Conservation (phyloP, 2,888 invertebrate species). For the Doris montereyensis region DNA sequence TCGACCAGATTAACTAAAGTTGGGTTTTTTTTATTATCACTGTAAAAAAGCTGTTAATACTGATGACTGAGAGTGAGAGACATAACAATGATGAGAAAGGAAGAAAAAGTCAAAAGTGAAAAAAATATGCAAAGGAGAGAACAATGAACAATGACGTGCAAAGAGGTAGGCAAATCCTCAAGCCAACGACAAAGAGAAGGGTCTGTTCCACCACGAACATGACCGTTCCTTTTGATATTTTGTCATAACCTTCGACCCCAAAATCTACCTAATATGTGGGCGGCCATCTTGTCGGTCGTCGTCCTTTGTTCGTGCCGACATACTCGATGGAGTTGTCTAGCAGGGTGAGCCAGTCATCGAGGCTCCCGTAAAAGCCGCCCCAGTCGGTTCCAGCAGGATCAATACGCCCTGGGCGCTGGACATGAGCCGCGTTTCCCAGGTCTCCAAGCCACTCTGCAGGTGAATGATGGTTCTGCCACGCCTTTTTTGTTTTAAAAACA, state of each 20-base stretch:
- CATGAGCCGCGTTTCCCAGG: constrained; percentile 66
- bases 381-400: constrained; percentile 69
- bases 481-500: too few species aligned
- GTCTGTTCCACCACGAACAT: not conserved
- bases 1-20: too few species aligned
- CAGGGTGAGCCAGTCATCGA: constrained; percentile 69
- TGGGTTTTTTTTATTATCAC: too few species aligned
- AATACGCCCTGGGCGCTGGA: constrained; percentile 55
- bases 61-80: too few species aligned
- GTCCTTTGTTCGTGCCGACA: constrained; percentile 64
- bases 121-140: not conserved
- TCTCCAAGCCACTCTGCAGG: constrained; percentile 66
- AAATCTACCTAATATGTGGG: constrained; percentile 60
- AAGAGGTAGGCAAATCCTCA: not conserved
- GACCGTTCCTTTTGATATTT: not conserved
- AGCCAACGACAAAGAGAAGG: not conserved
- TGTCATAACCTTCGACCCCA: constrained; percentile 1
- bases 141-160: too few species aligned
- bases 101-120: too few species aligned
- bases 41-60: too few species aligned
- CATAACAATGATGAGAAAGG: too few species aligned
- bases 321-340: constrained; percentile 60
- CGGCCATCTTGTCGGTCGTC: constrained; percentile 59
- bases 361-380: constrained; percentile 61
- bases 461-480: constrained; percentile 67